A percentile compares a stretch with the other conserved stretches of the same genome.
phyloP scores from a whole-genome alignment of 2,797 vertebrate species.

The Mastacembelus armatus region DNA sequence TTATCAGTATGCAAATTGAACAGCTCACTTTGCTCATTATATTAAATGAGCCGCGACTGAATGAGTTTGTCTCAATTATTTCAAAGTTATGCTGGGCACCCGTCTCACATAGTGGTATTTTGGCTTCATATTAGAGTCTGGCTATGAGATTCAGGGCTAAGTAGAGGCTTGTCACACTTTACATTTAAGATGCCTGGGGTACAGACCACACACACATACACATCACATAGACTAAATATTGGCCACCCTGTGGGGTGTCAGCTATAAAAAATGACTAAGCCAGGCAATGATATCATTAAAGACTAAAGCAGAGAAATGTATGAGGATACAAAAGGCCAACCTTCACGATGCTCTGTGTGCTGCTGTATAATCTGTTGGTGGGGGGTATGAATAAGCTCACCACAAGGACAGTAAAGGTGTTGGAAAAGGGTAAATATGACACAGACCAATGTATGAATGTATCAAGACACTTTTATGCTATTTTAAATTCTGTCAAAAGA shows the following conservation, averaged over 20 bases:
- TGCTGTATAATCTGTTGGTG: constrained; percentile 69
- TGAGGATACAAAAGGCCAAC: constrained; percentile 74
- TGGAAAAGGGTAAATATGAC: constrained; percentile 68
- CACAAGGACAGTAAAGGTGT: constrained; percentile 64
- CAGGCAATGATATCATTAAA: constrained; percentile 74
- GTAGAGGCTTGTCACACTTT: constrained; percentile 46
- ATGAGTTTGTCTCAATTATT: constrained; percentile 83
- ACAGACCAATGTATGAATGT: constrained; percentile 40
- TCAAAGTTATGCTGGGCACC: constrained; percentile 61
- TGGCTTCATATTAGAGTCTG: constrained; percentile 52
- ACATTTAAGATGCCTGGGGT: constrained; percentile 49
- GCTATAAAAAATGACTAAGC: constrained; percentile 72
- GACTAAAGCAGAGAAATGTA: constrained; percentile 70
- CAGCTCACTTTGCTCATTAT: constrained; percentile 80
- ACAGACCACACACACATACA: constrained; percentile 24
- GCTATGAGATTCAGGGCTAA: constrained; percentile 50
- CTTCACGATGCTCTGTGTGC: constrained; percentile 69
- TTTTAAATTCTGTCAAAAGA: constrained; percentile 1
- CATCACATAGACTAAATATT: constrained; percentile 45
- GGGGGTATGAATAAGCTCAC: constrained; percentile 67
- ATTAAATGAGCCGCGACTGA: constrained; percentile 80
- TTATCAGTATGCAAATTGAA: constrained; percentile 81
- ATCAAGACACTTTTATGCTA: constrained; percentile 19
- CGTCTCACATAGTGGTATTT: constrained; percentile 61
- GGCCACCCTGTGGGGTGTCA: constrained; percentile 67